Conservation (phyloP, 2,113 vertebrate genomes). For the Zingel zingel region DNA sequence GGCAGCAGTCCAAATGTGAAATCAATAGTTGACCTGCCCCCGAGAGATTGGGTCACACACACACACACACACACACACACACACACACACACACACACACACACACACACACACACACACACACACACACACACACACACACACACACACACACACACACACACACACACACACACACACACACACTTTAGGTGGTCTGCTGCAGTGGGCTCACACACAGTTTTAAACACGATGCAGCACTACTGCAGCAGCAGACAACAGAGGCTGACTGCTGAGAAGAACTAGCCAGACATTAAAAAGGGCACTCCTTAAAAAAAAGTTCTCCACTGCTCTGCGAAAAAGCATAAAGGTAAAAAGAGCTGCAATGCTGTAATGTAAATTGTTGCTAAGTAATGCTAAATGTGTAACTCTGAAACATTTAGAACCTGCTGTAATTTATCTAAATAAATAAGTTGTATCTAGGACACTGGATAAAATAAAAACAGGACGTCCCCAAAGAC, state of each 20-base stretch:
- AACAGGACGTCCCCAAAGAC: background rate
- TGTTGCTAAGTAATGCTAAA: slow-evolving; percentile 8
- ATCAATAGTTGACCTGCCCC: slow-evolving; percentile 72
- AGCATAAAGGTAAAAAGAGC: background rate
- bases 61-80: slow-evolving; percentile 17
- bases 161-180: slow-evolving; percentile 16
- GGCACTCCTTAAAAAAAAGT: slow-evolving; percentile 1
- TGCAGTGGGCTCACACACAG: slow-evolving; percentile 52
- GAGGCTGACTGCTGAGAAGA: slow-evolving; percentile 3
- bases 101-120: too few relatives aligned
- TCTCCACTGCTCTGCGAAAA: background rate
- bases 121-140: slow-evolving; percentile 24
- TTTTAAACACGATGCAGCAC: slow-evolving; percentile 66
- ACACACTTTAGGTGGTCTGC: slow-evolving; percentile 72
- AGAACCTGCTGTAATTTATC: slow-evolving; percentile 4
- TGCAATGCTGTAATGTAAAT: slow-evolving; percentile 5
- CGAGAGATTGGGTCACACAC: slow-evolving; percentile 58
- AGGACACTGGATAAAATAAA: background rate
- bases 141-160: slow-evolving; percentile 26
- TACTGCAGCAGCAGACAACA: slow-evolving; percentile 50
- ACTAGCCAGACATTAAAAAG: slow-evolving; percentile 22
- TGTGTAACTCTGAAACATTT: background rate
- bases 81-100: too few relatives aligned
- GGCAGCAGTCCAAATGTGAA: slow-evolving; percentile 63
- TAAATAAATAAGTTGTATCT: background rate